Percentiles rank a stretch among this genome's conserved stretches.
Evolutionary conservation across 1,140 invertebrate species (phyloP).

Genomic region (Heliconius hermathena): DNA sequence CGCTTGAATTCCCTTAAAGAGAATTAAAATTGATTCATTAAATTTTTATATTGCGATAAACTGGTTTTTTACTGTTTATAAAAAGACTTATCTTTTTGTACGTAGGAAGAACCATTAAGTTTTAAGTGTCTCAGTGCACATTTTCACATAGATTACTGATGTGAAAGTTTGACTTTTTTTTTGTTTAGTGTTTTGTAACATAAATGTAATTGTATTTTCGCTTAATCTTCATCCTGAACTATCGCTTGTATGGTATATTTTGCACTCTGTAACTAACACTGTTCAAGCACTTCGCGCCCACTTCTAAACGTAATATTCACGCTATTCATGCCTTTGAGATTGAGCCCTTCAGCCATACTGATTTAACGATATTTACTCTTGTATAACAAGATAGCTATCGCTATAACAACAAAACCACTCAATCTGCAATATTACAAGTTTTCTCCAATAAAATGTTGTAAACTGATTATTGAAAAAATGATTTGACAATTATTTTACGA

Average conservation of each 20-base stretch:
- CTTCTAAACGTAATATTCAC: conserved; percentile 55
- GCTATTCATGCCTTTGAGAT: conserved; percentile 51
- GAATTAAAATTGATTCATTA: conserved; percentile 40
- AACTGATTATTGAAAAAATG: not conserved
- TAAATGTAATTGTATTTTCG: not conserved
- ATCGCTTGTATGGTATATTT: conserved; percentile 74
- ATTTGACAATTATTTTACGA: not conserved
- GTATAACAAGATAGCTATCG: conserved; percentile 55
- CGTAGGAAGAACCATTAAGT: not conserved
- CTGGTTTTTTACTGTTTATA: not conserved
- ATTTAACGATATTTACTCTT: conserved; percentile 66
- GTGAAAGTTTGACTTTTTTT: not conserved
- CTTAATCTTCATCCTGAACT: conserved; percentile 50
- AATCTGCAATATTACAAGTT: conserved; percentile 28
- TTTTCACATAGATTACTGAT: not conserved
- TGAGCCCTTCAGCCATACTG: conserved; percentile 51
- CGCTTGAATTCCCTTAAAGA: conserved; percentile 51
- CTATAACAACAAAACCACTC: conserved; percentile 49
- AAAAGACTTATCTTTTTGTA: not conserved
- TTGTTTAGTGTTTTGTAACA: not conserved
- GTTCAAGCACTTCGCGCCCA: conserved; percentile 62
- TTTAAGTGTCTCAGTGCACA: not conserved
- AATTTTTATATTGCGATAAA: conserved; percentile 10
- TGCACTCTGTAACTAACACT: conserved; percentile 65
- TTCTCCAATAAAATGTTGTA: not conserved